Evolutionary conservation across 2,113 vertebrate genomes (phyloP), one percentile per base, ranked within the genome.

Genomic region (Sturnus vulgaris): DNA sequence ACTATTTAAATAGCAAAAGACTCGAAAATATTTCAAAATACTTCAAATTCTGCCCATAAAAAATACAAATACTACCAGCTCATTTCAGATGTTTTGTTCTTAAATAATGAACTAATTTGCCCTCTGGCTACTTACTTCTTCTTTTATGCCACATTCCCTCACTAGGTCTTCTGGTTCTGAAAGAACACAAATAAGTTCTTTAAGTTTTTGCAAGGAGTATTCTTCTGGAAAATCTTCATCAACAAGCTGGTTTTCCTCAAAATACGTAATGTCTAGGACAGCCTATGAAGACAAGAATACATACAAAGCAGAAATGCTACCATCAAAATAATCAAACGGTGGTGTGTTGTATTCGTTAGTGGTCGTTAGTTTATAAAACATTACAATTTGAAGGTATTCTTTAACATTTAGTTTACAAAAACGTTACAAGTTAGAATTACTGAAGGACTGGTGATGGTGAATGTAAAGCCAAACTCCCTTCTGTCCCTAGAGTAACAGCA

Each of bases 171-270:
- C 99, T 42, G 99, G 99, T 95, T 99, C 99, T 27, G 99, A 99
- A 96, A 99, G 98, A 91, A 99, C 97, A 96, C 94, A 97, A 81
- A 98, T 98, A 80, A 99, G 97, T 84, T 99, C 98, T 97, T 98
- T 98, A 85, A 99, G 98, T 98, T 99, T 99, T 88, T 98, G 98
- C 42, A 98, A 97, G 55, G 99, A 98, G 88, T 97, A 98, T 64
- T 99, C 98, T 92, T 99, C 99, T 20, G 98, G 98, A 92, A 99
- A 99, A 97, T 99, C 99, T 97, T 99, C 98, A 97, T 99, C 99
- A 86, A 99, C 99, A 91, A 99, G 97, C 82, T 98, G 98, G 86
- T 99, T 99, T 96, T 99, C 99, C 93, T 99, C 99, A 98, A 98
- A 99, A 97, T 99, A 99, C 0, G 99, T 99, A 92, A 99, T 98